Evolutionary conservation across 2,888 invertebrate genomes (phyloP).

Genomic region (Nymphalis c-album): DNA sequence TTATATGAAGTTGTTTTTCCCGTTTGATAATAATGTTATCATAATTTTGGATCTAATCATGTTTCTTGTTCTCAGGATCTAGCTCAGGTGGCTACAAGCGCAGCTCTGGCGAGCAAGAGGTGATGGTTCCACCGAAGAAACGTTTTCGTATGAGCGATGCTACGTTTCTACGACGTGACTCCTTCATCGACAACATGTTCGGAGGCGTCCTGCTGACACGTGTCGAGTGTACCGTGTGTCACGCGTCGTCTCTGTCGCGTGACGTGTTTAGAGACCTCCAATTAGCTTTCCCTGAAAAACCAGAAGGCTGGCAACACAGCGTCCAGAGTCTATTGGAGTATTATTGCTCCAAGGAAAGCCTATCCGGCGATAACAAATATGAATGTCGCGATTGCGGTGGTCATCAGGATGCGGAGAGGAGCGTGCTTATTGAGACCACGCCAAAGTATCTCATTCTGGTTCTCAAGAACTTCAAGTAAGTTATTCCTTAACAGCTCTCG

Average conservation of each 20-base stretch:
- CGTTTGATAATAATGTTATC: background rate
- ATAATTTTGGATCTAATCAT: background rate
- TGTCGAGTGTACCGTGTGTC: conserved; percentile 87
- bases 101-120: conserved; percentile 40
- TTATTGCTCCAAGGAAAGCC: conserved; percentile 88
- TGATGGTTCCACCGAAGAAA: conserved; percentile 48
- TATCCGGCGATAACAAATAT: conserved; percentile 91
- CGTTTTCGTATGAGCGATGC: conserved; percentile 54
- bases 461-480: conserved; percentile 87
- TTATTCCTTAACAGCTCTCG: conserved; percentile 16
- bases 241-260: conserved; percentile 85
- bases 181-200: conserved; percentile 85
- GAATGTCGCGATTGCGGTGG: conserved; percentile 88
- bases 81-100: conserved; percentile 53
- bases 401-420: conserved; percentile 87
- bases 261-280: conserved; percentile 92
- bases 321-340: conserved; percentile 90
- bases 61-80: conserved; percentile 48
- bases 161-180: conserved; percentile 54
- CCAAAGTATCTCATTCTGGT: conserved; percentile 91
- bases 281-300: conserved; percentile 86
- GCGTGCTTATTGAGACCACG: conserved; percentile 83
- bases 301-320: conserved; percentile 74
- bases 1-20: background rate
- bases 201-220: conserved; percentile 89